Conservation (phyloP, 1,140 invertebrate species). For the Dufourea novaeangliae region DNA sequence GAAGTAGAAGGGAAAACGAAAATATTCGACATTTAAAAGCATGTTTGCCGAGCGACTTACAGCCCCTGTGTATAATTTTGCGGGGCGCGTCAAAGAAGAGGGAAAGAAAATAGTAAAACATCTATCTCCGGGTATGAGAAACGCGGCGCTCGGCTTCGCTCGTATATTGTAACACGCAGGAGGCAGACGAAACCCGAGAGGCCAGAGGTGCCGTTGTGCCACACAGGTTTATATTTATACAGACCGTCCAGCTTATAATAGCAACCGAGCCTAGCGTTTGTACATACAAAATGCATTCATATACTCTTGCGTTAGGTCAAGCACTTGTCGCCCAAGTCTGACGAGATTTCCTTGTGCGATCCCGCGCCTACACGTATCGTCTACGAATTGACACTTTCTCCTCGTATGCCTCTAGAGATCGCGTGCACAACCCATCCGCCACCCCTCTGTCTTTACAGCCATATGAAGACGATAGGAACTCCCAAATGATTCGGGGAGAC, state of each 20-base stretch:
- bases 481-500: no score
- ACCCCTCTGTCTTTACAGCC: not conserved
- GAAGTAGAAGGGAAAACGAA: no score
- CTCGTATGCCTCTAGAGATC: no score
- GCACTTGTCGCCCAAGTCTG: slow-evolving; percentile 51
- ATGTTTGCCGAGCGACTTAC: no score
- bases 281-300: slow-evolving; percentile 75
- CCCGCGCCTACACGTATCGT: not conserved
- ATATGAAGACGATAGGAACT: not conserved
- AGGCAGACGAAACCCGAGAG: slow-evolving; percentile 77
- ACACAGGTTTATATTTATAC: slow-evolving; percentile 78
- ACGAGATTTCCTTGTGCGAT: slow-evolving; percentile 56
- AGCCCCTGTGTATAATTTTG: no score
- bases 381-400: slow-evolving; percentile 37
- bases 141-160: slow-evolving; percentile 59
- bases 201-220: slow-evolving; percentile 64
- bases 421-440: slow-evolving; percentile 6
- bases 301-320: slow-evolving; percentile 70
- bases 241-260: slow-evolving; percentile 74
- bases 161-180: slow-evolving; percentile 74
- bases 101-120: slow-evolving; percentile 56
- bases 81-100: not conserved
- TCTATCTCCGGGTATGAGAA: slow-evolving; percentile 66
- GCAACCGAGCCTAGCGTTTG: slow-evolving; percentile 70
- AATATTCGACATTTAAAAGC: no score